These are phyloP conservation scores for Habropoda laboriosa DNA, from an alignment of 1,140 invertebrate species.

Conservation along the genomic window DNA sequence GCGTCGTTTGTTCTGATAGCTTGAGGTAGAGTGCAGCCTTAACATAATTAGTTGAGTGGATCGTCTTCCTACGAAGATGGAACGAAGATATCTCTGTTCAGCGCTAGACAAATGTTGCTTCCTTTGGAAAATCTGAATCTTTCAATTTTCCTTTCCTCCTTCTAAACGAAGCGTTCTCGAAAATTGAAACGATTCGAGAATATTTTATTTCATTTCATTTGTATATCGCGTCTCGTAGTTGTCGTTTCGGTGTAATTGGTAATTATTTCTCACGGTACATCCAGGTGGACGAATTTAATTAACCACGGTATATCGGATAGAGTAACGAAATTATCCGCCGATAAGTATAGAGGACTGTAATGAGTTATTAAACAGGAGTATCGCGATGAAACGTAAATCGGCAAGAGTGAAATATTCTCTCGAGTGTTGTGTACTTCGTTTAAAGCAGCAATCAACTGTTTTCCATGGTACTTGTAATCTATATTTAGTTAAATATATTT, in stretches of 20 bases:
- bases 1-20: not conserved
- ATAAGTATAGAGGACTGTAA: not conserved
- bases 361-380: not conserved
- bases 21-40: not conserved
- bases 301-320: not conserved
- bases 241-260: not conserved
- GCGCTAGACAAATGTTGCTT: not conserved
- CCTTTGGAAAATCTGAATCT: too few relatives aligned
- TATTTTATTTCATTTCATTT: too few relatives aligned
- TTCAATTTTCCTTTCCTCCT: not conserved
- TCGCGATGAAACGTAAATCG: not conserved
- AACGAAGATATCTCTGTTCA: not conserved
- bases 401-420: not conserved
- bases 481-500: too few relatives aligned
- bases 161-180: not conserved
- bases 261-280: not conserved
- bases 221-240: not conserved
- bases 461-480: too few relatives aligned
- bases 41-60: not conserved
- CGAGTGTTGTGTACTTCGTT: not conserved
- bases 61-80: not conserved
- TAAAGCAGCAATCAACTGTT: not conserved
- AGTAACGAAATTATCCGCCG: constrained; percentile 3
- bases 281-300: constrained; percentile 15
- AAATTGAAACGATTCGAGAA: not conserved